Evolutionary conservation across 92 coral and sea anemone species (phyloP), one percentile per base, ranked within the genome.

Genomic region (Parazoanthus atlanticus): DNA sequence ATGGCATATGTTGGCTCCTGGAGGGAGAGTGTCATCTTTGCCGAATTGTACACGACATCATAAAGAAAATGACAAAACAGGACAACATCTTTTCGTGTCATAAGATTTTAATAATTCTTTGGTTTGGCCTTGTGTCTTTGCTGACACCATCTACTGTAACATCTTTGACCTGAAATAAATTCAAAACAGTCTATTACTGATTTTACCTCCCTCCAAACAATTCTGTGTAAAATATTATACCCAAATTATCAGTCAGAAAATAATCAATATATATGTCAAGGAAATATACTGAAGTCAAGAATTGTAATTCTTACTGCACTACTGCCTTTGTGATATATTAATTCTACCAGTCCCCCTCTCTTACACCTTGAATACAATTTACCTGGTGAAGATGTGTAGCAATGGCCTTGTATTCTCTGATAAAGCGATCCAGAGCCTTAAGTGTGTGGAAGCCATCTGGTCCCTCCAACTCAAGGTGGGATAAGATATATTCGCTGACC

Each of bases 371-470:
- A n/a, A n/a, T n/a, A n/a, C n/a, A n/a, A n/a, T n/a, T n/a, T n/a
- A n/a, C n/a, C n/a, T n/a, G n/a, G n/a, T 79, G 79, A 66, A 82
- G 78, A 41, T 88, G 79, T 76, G 79, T 76, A 76, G 79, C 79
- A 32, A 76, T 76, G 54, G 79, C 79, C 79, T 76, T 76, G 15
- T 32, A 76, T 76, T 30, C 79, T 75, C 79, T 76, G 47, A 76
- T 31, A 19, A 32, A 76, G 2, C 38, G 79, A 76, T 76, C 56
- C 49, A 76, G 26, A 26, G 85, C 85, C 58, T 41, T 38, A 74
- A 66, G 82, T 76, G 82, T 88, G 90, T 13, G 85, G 85, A 29
- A 86, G 67, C 89, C 89, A 86, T 16, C 89, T 61, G 25, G 89
- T 29, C 19, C 76, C 89, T 56, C 73, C 72, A 15, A 88, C 86